These are phyloP conservation scores for Myoxocephalus aenaeus DNA, from an alignment of 2,797 vertebrate species.

Conservation along the genomic window DNA sequence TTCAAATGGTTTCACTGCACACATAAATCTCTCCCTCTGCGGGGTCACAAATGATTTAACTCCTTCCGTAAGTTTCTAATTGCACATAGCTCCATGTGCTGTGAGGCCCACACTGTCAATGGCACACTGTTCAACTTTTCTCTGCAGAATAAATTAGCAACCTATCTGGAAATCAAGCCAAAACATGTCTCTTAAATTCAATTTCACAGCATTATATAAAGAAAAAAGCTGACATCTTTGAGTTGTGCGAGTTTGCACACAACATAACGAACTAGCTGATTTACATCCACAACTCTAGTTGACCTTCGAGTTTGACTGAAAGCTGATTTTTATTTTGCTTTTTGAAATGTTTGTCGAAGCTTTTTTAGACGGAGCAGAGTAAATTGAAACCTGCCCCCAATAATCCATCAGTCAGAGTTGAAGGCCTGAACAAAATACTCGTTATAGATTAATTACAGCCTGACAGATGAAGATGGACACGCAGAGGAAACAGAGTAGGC, in stretches of 20 bases:
- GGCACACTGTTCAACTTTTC: conserved; percentile 44
- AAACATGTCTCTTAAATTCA: conserved; percentile 25
- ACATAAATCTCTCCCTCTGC: conserved; percentile 66
- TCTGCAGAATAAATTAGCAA: conserved; percentile 60
- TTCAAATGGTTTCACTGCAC: conserved; percentile 73
- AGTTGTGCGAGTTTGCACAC: conserved; percentile 29
- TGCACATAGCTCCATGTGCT: conserved; percentile 64
- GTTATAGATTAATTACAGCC: conserved; percentile 68
- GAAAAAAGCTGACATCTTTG: conserved; percentile 48
- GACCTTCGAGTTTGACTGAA: conserved; percentile 14
- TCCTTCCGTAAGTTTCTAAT: conserved; percentile 62
- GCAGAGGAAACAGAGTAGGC: conserved; percentile 42
- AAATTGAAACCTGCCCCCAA: conserved; percentile 59
- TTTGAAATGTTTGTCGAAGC: conserved; percentile 41
- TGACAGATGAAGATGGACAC: conserved; percentile 59
- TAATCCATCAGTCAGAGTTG: conserved; percentile 47
- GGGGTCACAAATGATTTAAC: conserved; percentile 62
- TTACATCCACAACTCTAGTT: conserved; percentile 18
- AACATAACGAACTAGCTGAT: conserved; percentile 6
- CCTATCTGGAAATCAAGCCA: conserved; percentile 36
- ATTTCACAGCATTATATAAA: conserved; percentile 54
- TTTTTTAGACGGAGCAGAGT: conserved; percentile 13
- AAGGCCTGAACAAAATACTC: conserved; percentile 54
- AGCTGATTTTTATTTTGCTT: conserved; percentile 25
- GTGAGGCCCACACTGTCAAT: conserved; percentile 52